These are phyloP conservation scores for Campodea augens DNA, from an alignment of 1,140 invertebrate species.

Conservation along the genomic window DNA sequence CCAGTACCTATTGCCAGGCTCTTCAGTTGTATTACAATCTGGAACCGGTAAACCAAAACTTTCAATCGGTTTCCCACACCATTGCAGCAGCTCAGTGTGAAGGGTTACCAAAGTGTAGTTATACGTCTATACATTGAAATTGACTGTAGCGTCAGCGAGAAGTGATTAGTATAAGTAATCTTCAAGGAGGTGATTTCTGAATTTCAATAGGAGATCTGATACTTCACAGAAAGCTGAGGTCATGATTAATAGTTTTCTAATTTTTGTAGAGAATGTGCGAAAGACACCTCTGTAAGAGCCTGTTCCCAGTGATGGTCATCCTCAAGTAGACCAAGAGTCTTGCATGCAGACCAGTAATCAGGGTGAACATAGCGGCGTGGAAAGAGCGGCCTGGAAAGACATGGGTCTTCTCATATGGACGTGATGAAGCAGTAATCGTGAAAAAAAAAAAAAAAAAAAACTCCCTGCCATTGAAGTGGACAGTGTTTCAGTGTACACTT, in stretches of 20 bases:
- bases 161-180: slow-evolving; percentile 1
- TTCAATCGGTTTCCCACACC: slow-evolving; percentile 1
- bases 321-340: slow-evolving; percentile 17
- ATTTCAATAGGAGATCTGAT: slow-evolving; percentile 7
- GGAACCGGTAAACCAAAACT: slow-evolving; percentile 5
- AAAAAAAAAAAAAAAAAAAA: too few species aligned
- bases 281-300: slow-evolving; percentile 13
- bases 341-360: slow-evolving; percentile 14
- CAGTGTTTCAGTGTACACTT: slow-evolving; percentile 21
- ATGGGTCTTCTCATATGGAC: slow-evolving; percentile 21
- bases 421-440: slow-evolving; percentile 18
- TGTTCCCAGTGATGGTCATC: slow-evolving; percentile 19
- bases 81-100: neutral
- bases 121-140: neutral
- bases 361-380: slow-evolving; percentile 16
- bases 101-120: neutral
- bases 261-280: slow-evolving; percentile 7
- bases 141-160: neutral
- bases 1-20: slow-evolving; percentile 1
- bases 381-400: slow-evolving; percentile 19
- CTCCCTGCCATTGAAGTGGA: slow-evolving; percentile 17
- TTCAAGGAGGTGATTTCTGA: slow-evolving; percentile 6
- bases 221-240: slow-evolving; percentile 11
- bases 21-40: neutral
- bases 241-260: slow-evolving; percentile 13